Evolutionary conservation across 2,888 invertebrate genomes (phyloP).

Genomic region (Falcaria lacertinaria): DNA sequence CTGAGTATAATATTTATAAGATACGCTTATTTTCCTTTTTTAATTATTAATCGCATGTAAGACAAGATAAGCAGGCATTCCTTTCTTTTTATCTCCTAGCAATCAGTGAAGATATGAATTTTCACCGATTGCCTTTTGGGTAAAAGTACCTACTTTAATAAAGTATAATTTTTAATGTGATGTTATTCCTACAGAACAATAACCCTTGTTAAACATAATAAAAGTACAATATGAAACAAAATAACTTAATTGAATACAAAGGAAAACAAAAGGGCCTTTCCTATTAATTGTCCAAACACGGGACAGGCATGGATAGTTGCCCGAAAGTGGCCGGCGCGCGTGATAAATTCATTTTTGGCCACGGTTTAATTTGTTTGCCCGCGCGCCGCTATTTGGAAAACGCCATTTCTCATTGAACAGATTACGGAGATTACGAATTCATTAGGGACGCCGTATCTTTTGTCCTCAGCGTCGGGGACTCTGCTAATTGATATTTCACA

Average conservation of each 20-base stretch:
- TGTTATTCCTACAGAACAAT: too few species aligned
- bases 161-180: too few species aligned
- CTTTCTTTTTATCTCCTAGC: too few species aligned
- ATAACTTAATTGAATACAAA: not conserved
- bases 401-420: slow-evolving; percentile 77
- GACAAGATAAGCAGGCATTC: too few species aligned
- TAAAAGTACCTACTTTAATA: too few species aligned
- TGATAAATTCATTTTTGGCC: slow-evolving; percentile 79
- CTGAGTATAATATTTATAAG: too few species aligned
- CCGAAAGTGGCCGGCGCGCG: slow-evolving; percentile 35
- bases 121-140: too few species aligned
- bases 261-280: slow-evolving; percentile 3
- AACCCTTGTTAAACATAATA: too few species aligned
- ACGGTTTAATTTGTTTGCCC: slow-evolving; percentile 74
- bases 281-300: slow-evolving; percentile 26
- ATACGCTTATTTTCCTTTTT: too few species aligned
- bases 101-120: too few species aligned
- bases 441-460: slow-evolving; percentile 73
- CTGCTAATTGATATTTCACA: slow-evolving; percentile 70
- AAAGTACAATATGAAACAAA: not conserved
- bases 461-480: slow-evolving; percentile 44
- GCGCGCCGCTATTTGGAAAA: slow-evolving; percentile 60
- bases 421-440: slow-evolving; percentile 78
- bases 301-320: slow-evolving; percentile 56
- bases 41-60: too few species aligned